These are phyloP conservation scores for Copsychus sechellarum DNA, from an alignment of 2,113 vertebrate genomes.

Conservation along the genomic window DNA sequence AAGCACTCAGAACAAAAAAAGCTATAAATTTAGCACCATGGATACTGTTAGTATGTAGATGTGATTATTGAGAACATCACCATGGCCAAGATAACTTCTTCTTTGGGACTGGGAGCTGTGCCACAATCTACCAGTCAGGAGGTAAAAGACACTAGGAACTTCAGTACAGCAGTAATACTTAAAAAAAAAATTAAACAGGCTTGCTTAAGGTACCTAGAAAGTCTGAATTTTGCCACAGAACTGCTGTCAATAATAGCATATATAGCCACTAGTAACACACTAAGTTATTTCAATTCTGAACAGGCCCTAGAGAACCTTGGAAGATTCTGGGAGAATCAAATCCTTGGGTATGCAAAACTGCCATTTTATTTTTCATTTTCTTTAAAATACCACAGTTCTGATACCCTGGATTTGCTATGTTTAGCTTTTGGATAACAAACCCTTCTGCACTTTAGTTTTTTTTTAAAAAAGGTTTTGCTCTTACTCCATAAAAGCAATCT, in stretches of 20 bases:
- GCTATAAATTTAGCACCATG: neutral
- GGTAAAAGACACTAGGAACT: neutral
- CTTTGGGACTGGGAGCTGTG: neutral
- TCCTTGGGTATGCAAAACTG: neutral
- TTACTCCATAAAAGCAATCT: neutral
- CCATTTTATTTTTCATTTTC: neutral
- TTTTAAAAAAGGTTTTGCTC: neutral
- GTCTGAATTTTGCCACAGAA: neutral
- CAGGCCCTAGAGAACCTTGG: neutral
- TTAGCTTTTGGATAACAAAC: neutral
- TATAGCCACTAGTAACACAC: neutral
- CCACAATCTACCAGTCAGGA: neutral
- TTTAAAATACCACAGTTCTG: neutral
- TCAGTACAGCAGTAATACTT: neutral
- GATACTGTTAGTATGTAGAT: neutral
- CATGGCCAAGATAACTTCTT: neutral
- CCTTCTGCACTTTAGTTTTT: neutral
- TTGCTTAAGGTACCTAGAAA: neutral
- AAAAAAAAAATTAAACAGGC: neutral
- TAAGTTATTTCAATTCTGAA: neutral
- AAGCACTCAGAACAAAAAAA: neutral
- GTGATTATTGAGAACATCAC: neutral
- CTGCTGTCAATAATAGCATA: neutral
- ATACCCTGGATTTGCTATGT: neutral
- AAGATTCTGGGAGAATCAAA: neutral